Evolutionary conservation across 2,797 vertebrate species (phyloP).

Genomic region (Anguilla anguilla): DNA sequence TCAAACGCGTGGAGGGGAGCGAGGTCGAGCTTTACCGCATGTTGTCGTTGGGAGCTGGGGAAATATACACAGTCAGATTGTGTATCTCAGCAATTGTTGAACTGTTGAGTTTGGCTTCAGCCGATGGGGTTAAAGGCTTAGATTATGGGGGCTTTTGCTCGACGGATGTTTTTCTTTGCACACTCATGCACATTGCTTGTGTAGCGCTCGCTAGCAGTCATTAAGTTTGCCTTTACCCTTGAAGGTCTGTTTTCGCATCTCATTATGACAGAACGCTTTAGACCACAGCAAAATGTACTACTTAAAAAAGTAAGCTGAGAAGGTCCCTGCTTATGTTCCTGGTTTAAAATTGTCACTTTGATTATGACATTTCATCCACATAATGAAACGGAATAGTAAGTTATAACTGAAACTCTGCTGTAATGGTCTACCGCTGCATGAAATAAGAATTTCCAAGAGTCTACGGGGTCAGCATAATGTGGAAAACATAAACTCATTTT

Average conservation of each 20-base stretch:
- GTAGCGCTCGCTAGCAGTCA: conserved; percentile 24
- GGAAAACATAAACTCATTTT: background rate
- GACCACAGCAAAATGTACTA: background rate
- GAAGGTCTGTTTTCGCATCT: background rate
- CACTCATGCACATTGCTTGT: conserved; percentile 13
- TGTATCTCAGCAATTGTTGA: conserved; percentile 34
- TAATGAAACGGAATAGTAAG: background rate
- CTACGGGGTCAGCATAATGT: background rate
- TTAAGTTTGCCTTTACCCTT: conserved; percentile 20
- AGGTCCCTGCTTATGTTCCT: background rate
- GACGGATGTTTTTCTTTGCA: conserved; percentile 33
- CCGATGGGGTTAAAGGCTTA: conserved; percentile 40
- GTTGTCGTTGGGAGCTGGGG: conserved; percentile 27
- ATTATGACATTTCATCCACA: conserved; percentile 6
- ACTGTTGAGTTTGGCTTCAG: conserved; percentile 41
- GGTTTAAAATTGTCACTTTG: background rate
- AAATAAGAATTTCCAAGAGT: conserved; percentile 46
- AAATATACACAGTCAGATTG: conserved; percentile 37
- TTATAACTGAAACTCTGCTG: background rate
- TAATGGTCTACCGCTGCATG: conserved; percentile 2
- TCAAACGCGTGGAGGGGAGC: conserved; percentile 7
- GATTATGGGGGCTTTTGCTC: conserved; percentile 28
- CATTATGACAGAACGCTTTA: background rate
- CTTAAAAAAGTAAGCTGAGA: background rate
- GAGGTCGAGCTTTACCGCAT: conserved; percentile 26